These are phyloP conservation scores for Riparia riparia DNA, from an alignment of 2,113 vertebrate genomes.

Conservation along the genomic window DNA sequence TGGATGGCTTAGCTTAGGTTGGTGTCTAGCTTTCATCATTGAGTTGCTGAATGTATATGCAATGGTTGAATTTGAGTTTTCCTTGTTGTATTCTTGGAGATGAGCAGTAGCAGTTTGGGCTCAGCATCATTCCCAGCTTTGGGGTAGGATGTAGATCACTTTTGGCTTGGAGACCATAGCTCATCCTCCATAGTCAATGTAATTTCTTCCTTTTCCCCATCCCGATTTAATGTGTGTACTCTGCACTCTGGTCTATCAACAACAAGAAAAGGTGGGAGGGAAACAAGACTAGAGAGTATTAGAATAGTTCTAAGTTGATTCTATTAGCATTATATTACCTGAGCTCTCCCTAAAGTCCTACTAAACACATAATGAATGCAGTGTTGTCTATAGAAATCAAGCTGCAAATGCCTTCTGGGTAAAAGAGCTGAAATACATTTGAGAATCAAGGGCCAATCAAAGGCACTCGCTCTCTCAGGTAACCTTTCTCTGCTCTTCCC, in stretches of 20 bases:
- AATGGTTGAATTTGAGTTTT: not conserved
- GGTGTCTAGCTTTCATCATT: not conserved
- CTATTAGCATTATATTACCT: not conserved
- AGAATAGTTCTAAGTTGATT: not conserved
- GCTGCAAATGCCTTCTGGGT: not conserved
- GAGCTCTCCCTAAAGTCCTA: not conserved
- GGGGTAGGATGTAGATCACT: not conserved
- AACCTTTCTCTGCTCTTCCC: conserved; percentile 46
- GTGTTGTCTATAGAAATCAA: not conserved
- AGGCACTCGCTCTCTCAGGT: not conserved
- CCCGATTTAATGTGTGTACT: not conserved
- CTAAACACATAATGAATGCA: not conserved
- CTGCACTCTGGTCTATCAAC: not conserved
- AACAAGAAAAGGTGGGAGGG: not conserved
- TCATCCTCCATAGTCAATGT: not conserved
- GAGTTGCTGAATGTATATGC: not conserved
- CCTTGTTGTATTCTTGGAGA: not conserved
- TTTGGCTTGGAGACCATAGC: not conserved
- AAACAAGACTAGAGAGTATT: not conserved
- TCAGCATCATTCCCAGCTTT: not conserved
- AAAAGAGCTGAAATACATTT: not conserved
- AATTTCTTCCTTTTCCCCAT: not conserved
- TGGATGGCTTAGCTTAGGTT: not conserved
- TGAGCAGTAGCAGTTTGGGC: not conserved
- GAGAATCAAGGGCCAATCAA: not conserved